Evolutionary conservation across 2,888 invertebrate genomes (phyloP), one percentile per base, ranked within the genome.

Genomic region (Lepidocyrtoides sp.): DNA sequence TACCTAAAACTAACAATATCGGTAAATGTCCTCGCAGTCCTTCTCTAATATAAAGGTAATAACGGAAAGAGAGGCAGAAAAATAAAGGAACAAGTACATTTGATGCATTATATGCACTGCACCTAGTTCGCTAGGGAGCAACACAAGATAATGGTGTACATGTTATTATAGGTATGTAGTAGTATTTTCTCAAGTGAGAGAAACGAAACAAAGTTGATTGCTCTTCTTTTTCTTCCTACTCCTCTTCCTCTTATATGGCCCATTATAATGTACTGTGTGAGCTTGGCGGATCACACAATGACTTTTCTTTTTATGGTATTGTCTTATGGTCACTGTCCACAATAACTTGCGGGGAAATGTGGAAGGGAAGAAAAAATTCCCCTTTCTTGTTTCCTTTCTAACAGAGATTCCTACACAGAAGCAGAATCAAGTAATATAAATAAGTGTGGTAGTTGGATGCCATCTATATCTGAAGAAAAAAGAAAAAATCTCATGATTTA

Each of bases 261-360:
- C 51, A 86, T 86, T 86, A 60, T 41, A 41, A 77, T 75, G 75
- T 66, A 66, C n/a, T 32, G 14, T 32, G 32, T 32, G 32, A 20
- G 41, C 14, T 72, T 44, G 77, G 63, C 17, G 17, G 51, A 77
- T 77, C 44, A 86, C 77, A 75, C 77, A 77, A 86, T 86, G 86
- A 63, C 63, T 77, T 41, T 72, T 72, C 69, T 20, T 77, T 77
- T 51, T 84, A 69, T 51, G 48, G 54, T 54, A 51, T 72, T 72
- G 44, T 72, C 17, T 77, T 77, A 86, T 86, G 75, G 44, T 48
- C 86, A 86, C 41, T 63, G 86, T 86, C 86, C 86, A 77, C 84
- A 32, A 44, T 66, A 41, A 26, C 63, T 36, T 12, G 57, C 48
- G 69, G 69, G 60, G 41, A 72, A 69, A 66, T 14, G 48, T 23